Conservation (phyloP, 2,888 invertebrate species). For the Temnothorax rugatulus region DNA sequence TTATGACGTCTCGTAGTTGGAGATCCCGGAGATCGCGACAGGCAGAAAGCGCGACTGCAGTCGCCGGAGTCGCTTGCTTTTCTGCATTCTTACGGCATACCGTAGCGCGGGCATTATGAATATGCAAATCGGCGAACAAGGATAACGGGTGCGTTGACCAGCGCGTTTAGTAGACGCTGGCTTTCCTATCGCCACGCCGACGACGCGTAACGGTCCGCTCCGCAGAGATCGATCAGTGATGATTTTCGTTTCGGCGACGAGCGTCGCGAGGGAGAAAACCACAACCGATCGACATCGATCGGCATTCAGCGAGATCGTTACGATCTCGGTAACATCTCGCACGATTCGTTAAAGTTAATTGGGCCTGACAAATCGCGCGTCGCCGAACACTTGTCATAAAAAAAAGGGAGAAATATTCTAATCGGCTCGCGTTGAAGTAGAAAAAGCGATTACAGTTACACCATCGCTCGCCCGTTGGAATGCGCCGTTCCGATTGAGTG, state of each 20-base stretch:
- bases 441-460: conserved; percentile 66
- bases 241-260: conserved; percentile 59
- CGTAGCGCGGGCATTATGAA: conserved; percentile 73
- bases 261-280: background rate
- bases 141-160: conserved; percentile 78
- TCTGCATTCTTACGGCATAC: conserved; percentile 77
- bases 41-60: conserved; percentile 45
- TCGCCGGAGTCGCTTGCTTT: conserved; percentile 63
- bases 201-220: conserved; percentile 61
- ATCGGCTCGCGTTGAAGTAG: conserved; percentile 58
- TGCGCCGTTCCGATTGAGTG: conserved; percentile 31
- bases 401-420: conserved; percentile 45
- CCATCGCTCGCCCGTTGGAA: conserved; percentile 22
- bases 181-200: conserved; percentile 50
- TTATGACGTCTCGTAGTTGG: conserved; percentile 52
- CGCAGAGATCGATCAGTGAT: conserved; percentile 37
- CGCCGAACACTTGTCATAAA: background rate
- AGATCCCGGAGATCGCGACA: conserved; percentile 39
- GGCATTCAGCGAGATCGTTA: conserved; percentile 47
- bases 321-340: conserved; percentile 20
- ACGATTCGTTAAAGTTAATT: conserved; percentile 64
- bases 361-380: conserved; percentile 50
- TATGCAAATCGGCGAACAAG: conserved; percentile 78
- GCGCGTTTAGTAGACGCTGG: conserved; percentile 59
- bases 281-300: conserved; percentile 9